phyloP scores from a whole-genome alignment of 2,888 invertebrate species.

The Cantharis rufa region DNA sequence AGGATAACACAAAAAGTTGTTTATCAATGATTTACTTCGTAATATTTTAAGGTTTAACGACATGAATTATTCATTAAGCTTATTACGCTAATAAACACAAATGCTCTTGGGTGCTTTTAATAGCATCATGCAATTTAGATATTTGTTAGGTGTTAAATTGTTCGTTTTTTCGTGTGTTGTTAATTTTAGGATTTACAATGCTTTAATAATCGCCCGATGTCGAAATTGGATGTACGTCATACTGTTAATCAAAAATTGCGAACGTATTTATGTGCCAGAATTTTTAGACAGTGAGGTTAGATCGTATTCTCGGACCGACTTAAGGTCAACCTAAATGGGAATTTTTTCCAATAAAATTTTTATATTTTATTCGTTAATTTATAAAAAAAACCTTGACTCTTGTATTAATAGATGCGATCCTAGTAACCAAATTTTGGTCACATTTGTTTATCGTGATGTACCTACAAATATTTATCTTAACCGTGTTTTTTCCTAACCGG shows the following conservation, averaged over 20 bases:
- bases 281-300: slow-evolving; percentile 18
- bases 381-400: neutral
- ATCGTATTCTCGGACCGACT: slow-evolving; percentile 7
- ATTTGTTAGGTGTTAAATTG: neutral
- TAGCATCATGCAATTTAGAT: neutral
- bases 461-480: neutral
- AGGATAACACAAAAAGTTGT: neutral
- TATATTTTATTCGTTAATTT: neutral
- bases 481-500: neutral
- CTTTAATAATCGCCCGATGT: neutral
- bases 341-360: neutral
- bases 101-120: neutral
- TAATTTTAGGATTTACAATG: neutral
- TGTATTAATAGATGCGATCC: neutral
- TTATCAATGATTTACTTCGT: neutral
- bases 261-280: slow-evolving; percentile 15
- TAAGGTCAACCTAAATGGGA: slow-evolving; percentile 6
- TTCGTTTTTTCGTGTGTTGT: neutral
- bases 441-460: neutral
- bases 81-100: neutral
- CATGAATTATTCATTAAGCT: neutral
- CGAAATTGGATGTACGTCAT: slow-evolving; percentile 13
- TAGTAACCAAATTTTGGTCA: neutral
- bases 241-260: slow-evolving; percentile 9
- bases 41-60: neutral